Evolutionary conservation across 2,113 vertebrate genomes (phyloP).

Genomic region (Otolemur garnettii): DNA sequence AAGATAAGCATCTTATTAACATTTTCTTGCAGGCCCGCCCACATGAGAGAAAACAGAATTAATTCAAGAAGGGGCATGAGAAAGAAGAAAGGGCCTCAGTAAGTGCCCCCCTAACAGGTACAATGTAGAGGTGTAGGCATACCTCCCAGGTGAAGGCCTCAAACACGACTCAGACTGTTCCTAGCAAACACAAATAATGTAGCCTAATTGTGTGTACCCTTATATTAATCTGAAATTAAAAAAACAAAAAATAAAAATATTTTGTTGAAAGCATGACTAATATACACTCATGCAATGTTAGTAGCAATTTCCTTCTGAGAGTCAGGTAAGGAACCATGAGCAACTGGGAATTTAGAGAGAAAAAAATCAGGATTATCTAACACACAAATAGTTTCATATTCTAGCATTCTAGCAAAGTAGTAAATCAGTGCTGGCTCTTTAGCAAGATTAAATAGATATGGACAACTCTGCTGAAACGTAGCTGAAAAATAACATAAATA

Average conservation of each 20-base stretch:
- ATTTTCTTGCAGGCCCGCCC: not conserved
- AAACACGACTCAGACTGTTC: no score
- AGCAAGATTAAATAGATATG: not conserved
- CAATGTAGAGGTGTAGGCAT: no score
- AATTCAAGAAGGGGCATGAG: no score
- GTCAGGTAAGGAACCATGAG: not conserved
- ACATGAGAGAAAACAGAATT: no score
- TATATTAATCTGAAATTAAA: no score
- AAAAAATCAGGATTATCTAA: not conserved
- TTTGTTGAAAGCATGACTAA: not conserved
- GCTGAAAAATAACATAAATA: not conserved
- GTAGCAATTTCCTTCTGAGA: not conserved
- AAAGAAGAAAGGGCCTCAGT: no score
- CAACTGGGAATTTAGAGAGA: not conserved
- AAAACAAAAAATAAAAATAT: not conserved
- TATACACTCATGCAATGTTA: not conserved
- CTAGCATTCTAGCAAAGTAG: not conserved
- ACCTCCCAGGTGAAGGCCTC: no score
- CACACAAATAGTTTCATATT: not conserved
- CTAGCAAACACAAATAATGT: no score
- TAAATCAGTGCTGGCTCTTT: not conserved
- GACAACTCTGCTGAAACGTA: not conserved
- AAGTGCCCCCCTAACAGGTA: no score
- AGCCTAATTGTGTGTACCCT: no score
- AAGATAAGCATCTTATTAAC: not conserved